Evolutionary conservation across 2,113 vertebrate species (phyloP), one percentile per base, ranked within the genome.

Genomic region (Neodontobutis hainanensis): DNA sequence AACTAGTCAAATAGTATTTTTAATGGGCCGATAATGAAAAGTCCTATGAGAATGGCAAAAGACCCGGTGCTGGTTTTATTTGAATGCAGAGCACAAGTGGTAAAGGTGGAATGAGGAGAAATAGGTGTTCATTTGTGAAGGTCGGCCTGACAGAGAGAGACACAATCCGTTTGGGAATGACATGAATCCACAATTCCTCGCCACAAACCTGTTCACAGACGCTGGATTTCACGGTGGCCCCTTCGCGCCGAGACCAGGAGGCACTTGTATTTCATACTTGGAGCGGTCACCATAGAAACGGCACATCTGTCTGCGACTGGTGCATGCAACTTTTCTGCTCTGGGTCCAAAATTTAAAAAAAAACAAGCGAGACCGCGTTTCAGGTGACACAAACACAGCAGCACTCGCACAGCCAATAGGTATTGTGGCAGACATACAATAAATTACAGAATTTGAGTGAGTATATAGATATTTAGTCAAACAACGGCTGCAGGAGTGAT

Each of bases 101-200:
- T 46, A 63, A 69, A 83, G 73, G 65, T 46, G 75, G 68, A 79
- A 74, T 63, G 80, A 71, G 73, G 58, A 85, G 69, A 44, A 83
- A 77, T 71, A 73, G 75, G 82, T 77, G 82, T 81, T 85, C 74
- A 77, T 82, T 87, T 83, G 75, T 83, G 88, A 87, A 84, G 85
- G 88, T 84, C 79, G 64, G 40, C 68, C 49, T 32, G n/a, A 62
- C 49, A 74, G 63, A 80, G 61, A 85, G 71, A 52, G 9, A 50
- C 64, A 56, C 74, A 73, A 84, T 84, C 60, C 69, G 62, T 80
- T 76, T 60, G 67, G 48, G 61, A 70, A 82, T 57, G 75, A 81
- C 73, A 50, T 78, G 83, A 84, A 82, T 75, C 64, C 85, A 70
- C 75, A 80, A 78, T 80, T 80, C 65, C 11, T 61, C 34, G 11